Conservation (phyloP, 2,797 vertebrate species). For the Malurus leucopterus region DNA sequence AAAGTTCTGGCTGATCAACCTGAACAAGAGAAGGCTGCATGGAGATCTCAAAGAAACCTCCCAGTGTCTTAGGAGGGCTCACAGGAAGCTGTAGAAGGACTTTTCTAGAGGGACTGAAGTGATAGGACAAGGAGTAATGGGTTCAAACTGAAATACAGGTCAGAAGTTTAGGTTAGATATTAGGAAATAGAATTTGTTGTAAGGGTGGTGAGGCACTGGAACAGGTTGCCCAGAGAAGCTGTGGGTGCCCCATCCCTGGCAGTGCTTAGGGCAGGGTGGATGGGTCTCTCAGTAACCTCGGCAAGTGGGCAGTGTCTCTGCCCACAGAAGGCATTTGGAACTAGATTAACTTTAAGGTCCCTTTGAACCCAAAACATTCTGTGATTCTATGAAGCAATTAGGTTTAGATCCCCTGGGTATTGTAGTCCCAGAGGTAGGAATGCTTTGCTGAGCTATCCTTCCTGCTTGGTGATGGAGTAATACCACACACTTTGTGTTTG, state of each 20-base stretch:
- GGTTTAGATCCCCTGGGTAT: neutral
- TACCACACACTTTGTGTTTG: neutral
- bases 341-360: neutral
- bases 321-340: neutral
- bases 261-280: neutral
- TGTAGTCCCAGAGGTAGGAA: neutral
- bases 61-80: neutral
- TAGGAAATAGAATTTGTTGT: fast-evolving
- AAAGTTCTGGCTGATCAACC: neutral
- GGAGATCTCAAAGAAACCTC: neutral
- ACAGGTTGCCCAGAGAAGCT: neutral
- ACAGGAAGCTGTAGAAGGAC: too few relatives aligned
- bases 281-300: neutral
- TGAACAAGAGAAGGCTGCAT: fast-evolving
- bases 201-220: neutral
- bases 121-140: neutral
- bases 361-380: neutral
- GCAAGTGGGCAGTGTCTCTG: neutral
- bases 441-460: neutral
- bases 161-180: neutral
- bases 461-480: neutral
- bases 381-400: neutral
- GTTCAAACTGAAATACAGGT: neutral
- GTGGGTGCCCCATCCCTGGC: neutral
- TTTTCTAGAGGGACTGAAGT: neutral